These are phyloP conservation scores for Balaeniceps rex DNA, from an alignment of 2,113 vertebrate species.

Conservation along the genomic window DNA sequence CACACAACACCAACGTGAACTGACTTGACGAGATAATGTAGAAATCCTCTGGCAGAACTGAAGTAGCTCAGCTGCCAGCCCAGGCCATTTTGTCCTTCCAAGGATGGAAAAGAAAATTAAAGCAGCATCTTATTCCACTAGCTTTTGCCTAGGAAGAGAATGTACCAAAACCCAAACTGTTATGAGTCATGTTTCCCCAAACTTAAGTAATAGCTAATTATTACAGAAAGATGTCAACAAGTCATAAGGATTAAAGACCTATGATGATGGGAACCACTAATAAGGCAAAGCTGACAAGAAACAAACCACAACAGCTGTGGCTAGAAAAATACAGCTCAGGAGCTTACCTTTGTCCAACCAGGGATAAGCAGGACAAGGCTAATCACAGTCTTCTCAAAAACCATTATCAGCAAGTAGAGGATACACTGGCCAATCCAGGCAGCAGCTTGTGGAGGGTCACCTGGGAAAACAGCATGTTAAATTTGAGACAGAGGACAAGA, in stretches of 20 bases:
- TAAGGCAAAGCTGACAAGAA: background rate
- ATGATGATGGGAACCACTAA: background rate
- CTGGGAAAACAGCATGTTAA: constrained; percentile 2
- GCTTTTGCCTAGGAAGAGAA: background rate
- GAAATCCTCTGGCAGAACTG: background rate
- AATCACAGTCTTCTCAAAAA: constrained; percentile 76
- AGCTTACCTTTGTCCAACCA: constrained; percentile 76
- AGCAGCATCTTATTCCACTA: background rate
- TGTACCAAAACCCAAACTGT: background rate
- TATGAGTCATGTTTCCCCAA: background rate
- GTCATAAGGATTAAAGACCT: background rate
- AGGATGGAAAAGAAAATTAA: background rate
- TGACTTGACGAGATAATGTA: background rate
- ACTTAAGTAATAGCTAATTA: background rate
- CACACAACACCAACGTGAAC: background rate
- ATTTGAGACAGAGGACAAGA: background rate
- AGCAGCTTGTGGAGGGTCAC: constrained; percentile 72
- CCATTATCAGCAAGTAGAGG: constrained; percentile 80
- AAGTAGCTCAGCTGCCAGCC: background rate
- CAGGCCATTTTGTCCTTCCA: background rate
- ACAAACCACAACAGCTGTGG: background rate
- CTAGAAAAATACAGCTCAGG: background rate
- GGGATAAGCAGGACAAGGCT: constrained; percentile 76
- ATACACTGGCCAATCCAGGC: constrained; percentile 77
- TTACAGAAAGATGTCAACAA: background rate